A percentile compares a stretch with the other conserved stretches of the same genome.
These are phyloP conservation scores for Coendou prehensilis DNA, from an alignment of 2,797 vertebrate genomes.

Conservation along the genomic window DNA sequence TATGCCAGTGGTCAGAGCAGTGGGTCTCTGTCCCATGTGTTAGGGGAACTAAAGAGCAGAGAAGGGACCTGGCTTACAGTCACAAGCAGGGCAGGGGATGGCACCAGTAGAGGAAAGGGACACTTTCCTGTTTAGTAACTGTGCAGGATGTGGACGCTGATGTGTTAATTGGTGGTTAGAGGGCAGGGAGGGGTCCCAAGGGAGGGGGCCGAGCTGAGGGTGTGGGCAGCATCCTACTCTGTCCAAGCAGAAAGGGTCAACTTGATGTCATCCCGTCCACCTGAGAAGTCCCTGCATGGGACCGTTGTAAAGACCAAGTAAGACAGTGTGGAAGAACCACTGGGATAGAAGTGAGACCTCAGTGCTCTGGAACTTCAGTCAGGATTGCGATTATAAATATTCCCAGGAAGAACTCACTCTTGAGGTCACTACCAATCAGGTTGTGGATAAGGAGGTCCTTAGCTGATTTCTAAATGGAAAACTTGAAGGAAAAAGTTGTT, in stretches of 20 bases:
- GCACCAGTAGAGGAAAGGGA: background rate
- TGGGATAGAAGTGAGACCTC: background rate
- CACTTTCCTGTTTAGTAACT: background rate
- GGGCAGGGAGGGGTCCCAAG: background rate
- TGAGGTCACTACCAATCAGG: background rate
- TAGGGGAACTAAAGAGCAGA: background rate
- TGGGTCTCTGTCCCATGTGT: background rate
- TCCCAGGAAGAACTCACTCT: background rate
- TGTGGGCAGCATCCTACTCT: background rate
- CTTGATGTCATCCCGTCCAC: too few species aligned
- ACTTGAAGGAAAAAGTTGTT: background rate
- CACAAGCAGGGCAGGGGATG: accelerated
- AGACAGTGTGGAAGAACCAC: background rate
- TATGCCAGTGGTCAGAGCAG: background rate
- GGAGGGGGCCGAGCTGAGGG: background rate
- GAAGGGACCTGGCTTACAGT: background rate
- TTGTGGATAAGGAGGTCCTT: background rate
- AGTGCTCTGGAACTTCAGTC: background rate
- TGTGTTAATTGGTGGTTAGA: background rate
- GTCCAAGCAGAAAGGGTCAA: background rate
- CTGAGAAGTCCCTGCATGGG: background rate
- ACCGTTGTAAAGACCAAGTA: background rate
- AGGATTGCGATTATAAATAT: background rate
- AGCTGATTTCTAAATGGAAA: background rate
- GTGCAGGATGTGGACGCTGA: background rate